Evolutionary conservation across 2,113 vertebrate species (phyloP), one percentile per base, ranked within the genome.

Genomic region (Chascanopsetta lugubris): DNA sequence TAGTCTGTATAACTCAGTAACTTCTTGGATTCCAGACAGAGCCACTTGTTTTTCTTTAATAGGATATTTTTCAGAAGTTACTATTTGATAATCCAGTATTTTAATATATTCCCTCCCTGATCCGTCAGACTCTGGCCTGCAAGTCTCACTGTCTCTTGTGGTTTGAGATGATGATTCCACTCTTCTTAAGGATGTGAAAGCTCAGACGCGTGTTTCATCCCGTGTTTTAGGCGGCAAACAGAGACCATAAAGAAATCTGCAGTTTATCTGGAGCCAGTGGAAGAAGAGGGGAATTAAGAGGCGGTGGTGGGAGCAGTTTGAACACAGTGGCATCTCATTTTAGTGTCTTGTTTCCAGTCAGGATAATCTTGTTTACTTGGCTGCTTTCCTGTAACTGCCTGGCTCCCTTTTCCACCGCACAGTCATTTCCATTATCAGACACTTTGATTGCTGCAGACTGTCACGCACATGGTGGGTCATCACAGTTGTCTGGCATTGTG

Each of bases 101-200:
- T n/a, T n/a, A n/a, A n/a, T n/a, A n/a, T n/a, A n/a, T 38, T 38
- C 17, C 10, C 15, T 38, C 17, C 17, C 15, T 38, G 15, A 15
- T 15, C 36, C 13, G 32, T 34, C 10, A 34, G 26, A 48, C 46
- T 5, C 32, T 57, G 9, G 29, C 11, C 72, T 63, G 38, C 42
- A 47, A 58, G 36, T 15, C 40, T 46, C 51, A 49, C 20, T 42
- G 46, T 17, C 30, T 66, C 17, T 60, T n/a, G n/a, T 50, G 20
- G 42, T 70, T 59, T 57, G 36, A 54, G 51, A 73, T 71, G 48
- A 66, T 76, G 21, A 69, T 66, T 77, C 60, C 1, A 47, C 10
- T 1, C 40, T 18, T 29, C n/a, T 56, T 57, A 25, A 74, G 17
- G 12, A 80, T 43, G 26, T 47, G 10, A 0, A 55, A 9, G 38